Evolutionary conservation across 2,888 invertebrate genomes (phyloP).

Genomic region (Chromoteleia sp.): DNA sequence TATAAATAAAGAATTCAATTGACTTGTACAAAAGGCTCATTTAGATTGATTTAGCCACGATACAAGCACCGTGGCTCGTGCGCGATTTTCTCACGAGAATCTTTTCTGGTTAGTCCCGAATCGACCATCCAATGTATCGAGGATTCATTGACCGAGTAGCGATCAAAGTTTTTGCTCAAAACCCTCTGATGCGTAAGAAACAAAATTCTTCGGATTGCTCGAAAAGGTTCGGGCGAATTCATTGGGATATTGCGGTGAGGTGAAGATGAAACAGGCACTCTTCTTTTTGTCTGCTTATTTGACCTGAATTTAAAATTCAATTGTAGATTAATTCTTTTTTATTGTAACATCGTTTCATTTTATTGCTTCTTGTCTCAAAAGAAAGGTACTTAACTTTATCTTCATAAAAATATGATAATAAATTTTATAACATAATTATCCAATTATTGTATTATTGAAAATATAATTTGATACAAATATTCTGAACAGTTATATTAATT

Average conservation of each 20-base stretch:
- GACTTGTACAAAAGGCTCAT: constrained; percentile 23
- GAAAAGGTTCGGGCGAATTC: constrained; percentile 48
- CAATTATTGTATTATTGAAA: no score
- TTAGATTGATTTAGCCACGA: constrained; percentile 37
- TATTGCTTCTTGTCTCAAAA: not conserved
- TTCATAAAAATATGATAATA: not conserved
- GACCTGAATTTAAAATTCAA: constrained; percentile 58
- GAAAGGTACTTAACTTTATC: constrained; percentile 1
- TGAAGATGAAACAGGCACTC: constrained; percentile 47
- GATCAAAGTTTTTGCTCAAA: constrained; percentile 65
- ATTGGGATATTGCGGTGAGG: constrained; percentile 57
- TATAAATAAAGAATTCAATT: constrained; percentile 1
- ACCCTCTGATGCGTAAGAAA: constrained; percentile 66
- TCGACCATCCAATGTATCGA: constrained; percentile 63
- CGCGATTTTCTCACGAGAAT: constrained; percentile 69
- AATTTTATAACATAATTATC: not conserved
- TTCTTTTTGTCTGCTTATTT: constrained; percentile 34
- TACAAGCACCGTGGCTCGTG: constrained; percentile 58
- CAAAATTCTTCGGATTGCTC: constrained; percentile 66
- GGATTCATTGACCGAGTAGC: constrained; percentile 67
- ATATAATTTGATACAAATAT: no score
- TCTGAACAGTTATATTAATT: no score
- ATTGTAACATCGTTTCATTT: constrained; percentile 7
- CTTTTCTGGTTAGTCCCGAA: constrained; percentile 58
- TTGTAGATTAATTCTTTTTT: constrained; percentile 47